Conservation (phyloP, 2,797 vertebrate genomes). For the Megaceryle alcyon region DNA sequence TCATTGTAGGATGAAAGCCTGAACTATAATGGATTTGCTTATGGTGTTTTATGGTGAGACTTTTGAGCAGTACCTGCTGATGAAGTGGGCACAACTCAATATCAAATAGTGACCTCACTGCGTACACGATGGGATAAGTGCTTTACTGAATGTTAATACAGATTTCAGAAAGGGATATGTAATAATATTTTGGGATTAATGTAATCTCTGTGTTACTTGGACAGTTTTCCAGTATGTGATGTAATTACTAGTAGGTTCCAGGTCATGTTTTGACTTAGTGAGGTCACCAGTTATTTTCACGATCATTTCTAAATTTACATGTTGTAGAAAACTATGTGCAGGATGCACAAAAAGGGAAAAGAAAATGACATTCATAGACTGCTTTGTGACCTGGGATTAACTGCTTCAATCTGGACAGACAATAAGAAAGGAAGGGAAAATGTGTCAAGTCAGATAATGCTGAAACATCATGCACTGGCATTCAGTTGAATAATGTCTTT, state of each 20-base stretch:
- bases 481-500: not conserved
- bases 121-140: not conserved
- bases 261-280: conserved; percentile 8
- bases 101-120: not conserved
- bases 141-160: conserved; percentile 2
- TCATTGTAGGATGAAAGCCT: not conserved
- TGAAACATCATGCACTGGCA: not conserved
- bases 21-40: not conserved
- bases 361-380: not conserved
- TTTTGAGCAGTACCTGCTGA: not conserved
- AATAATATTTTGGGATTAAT: not conserved
- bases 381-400: not conserved
- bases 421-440: not conserved
- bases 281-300: not conserved
- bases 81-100: not conserved
- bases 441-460: not conserved
- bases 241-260: conserved; percentile 18
- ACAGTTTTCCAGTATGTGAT: not conserved
- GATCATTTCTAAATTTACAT: not conserved
- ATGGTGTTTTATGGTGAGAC: not conserved
- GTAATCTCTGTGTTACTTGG: not conserved
- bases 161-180: not conserved
- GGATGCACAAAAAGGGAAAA: not conserved
- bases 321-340: not conserved
- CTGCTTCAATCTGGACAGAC: not conserved